These are phyloP conservation scores for Solea solea DNA, from an alignment of 2,113 vertebrate species.

Conservation along the genomic window DNA sequence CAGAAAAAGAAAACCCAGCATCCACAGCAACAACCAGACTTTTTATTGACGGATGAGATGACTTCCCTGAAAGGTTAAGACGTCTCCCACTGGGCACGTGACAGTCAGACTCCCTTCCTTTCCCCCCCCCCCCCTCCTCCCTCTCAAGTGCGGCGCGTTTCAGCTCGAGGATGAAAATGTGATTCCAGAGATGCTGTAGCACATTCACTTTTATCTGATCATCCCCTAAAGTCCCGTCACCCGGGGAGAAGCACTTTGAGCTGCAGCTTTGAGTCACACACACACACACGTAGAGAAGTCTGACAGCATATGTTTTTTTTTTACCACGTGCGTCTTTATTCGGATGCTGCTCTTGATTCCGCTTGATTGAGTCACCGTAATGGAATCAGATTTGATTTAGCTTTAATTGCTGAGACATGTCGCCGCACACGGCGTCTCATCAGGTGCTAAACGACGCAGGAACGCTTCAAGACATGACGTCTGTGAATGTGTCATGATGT, in stretches of 20 bases:
- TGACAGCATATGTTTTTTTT: too few relatives aligned
- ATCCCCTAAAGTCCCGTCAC: not conserved
- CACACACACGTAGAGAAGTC: too few relatives aligned
- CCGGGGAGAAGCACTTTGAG: not conserved
- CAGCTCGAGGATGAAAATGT: not conserved
- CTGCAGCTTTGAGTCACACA: not conserved
- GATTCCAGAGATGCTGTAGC: not conserved
- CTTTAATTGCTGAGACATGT: constrained; percentile 21
- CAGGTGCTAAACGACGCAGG: not conserved
- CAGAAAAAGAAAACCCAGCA: constrained; percentile 24
- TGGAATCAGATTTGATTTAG: constrained; percentile 29
- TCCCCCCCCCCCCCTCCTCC: too few relatives aligned
- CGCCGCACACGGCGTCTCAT: constrained; percentile 3
- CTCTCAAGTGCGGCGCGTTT: not conserved
- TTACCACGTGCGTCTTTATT: not conserved
- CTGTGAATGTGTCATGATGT: not conserved
- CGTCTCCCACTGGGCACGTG: constrained; percentile 2
- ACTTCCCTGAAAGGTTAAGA: constrained; percentile 6
- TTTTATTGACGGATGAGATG: constrained; percentile 34
- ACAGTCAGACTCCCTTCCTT: constrained; percentile 20
- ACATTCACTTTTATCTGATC: constrained; percentile 15
- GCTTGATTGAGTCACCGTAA: constrained; percentile 23
- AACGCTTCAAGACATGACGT: constrained; percentile 8
- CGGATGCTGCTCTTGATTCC: not conserved
- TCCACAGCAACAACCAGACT: constrained; percentile 14